These are phyloP conservation scores for Diarsia dahlii DNA, from an alignment of 2,888 invertebrate genomes.

Conservation along the genomic window DNA sequence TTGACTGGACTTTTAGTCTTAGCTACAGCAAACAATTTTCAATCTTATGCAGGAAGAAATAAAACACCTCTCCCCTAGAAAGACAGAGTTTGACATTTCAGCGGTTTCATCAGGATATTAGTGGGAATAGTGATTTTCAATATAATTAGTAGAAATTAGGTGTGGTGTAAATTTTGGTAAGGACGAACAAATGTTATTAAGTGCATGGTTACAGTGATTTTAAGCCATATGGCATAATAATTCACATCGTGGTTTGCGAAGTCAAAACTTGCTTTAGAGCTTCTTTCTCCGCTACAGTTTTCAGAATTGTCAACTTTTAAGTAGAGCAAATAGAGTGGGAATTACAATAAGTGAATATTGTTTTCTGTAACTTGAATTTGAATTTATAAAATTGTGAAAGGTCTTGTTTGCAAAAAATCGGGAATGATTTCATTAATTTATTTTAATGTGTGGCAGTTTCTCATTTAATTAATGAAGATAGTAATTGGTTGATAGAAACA, in stretches of 20 bases:
- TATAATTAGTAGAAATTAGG: constrained; percentile 13
- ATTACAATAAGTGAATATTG: background rate
- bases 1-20: constrained; percentile 51
- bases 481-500: background rate
- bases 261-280: background rate
- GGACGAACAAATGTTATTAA: constrained; percentile 27
- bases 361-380: constrained; percentile 17
- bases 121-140: constrained; percentile 15
- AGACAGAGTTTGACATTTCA: constrained; percentile 32
- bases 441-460: background rate
- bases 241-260: constrained; percentile 4
- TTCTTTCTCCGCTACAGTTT: background rate
- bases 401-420: constrained; percentile 13
- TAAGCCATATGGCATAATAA: constrained; percentile 16
- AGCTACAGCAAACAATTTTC: constrained; percentile 26
- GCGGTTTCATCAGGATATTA: constrained; percentile 23
- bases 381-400: constrained; percentile 49
- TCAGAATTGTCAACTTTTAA: constrained; percentile 6
- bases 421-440: constrained; percentile 14
- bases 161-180: constrained; percentile 13
- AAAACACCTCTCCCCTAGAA: constrained; percentile 17
- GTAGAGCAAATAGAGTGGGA: background rate
- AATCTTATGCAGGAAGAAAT: constrained; percentile 33
- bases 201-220: constrained; percentile 17
- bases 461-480: background rate